These are phyloP conservation scores for Scaptomyza pallida DNA, from an alignment of 1,140 invertebrate species.

Conservation along the genomic window DNA sequence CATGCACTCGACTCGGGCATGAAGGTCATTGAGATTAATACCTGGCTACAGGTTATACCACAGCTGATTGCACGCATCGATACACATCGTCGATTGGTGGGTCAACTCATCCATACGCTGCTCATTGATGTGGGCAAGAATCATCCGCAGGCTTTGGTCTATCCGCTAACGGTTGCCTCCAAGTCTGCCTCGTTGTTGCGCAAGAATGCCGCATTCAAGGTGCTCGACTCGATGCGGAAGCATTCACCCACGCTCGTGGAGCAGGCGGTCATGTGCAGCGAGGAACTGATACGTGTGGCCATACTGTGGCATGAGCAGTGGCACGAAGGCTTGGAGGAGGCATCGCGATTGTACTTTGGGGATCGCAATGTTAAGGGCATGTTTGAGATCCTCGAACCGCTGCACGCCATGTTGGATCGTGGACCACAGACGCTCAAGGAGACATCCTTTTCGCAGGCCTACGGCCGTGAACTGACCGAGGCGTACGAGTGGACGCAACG, in stretches of 20 bases:
- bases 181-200: conserved; percentile 96
- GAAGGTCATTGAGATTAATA: conserved; percentile 97
- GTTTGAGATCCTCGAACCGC: conserved; percentile 97
- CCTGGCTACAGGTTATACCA: conserved; percentile 99
- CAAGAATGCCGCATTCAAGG: conserved; percentile 96
- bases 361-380: conserved; percentile 97
- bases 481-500: conserved; percentile 97
- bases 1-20: conserved; percentile 97
- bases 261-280: conserved; percentile 97
- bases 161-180: conserved; percentile 98
- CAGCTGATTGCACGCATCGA: conserved; percentile 99
- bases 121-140: conserved; percentile 97
- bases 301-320: conserved; percentile 99
- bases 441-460: conserved; percentile 97
- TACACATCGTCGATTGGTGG: conserved; percentile 93
- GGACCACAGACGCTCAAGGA: conserved; percentile 98
- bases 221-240: conserved; percentile 97
- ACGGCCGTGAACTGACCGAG: conserved; percentile 96
- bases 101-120: conserved; percentile 95
- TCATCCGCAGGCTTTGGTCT: conserved; percentile 96
- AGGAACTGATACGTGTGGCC: conserved; percentile 98
- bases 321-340: conserved; percentile 99
- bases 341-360: conserved; percentile 97
- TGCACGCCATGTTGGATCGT: conserved; percentile 96
- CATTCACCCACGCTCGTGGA: conserved; percentile 96